Evolutionary conservation across 2,113 vertebrate genomes (phyloP), one percentile per base, ranked within the genome.

Genomic region (Plestiodon gilberti): DNA sequence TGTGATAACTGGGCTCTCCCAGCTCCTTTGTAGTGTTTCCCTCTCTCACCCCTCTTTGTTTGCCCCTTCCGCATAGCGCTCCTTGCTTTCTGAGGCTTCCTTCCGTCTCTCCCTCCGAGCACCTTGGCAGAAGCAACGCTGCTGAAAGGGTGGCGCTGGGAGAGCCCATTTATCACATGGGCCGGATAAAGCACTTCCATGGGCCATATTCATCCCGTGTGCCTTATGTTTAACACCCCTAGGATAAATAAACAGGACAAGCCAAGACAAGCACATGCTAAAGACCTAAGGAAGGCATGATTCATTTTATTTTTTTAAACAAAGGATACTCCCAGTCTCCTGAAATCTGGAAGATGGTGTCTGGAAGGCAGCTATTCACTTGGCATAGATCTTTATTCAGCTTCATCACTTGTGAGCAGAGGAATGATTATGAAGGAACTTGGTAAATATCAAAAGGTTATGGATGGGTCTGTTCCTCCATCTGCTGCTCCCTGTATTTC

Each of bases 391-490:
- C 82, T 78, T 38, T 55, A 77, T 76, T 67, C 75, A 30, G 40
- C 4, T 17, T 33, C 65, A 18, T 62, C 33, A 59, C 48, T n/a
- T 73, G 65, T 59, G 40, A 80, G 69, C 25, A 59, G 69, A 35
- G 38, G 57, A 74, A 20, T 73, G 59, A 86, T 73, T 80, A 61
- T 43, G 69, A 71, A 86, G 55, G 40, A 74, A 40, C 14, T 75
- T 52, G 30, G 57, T 81, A 80, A 81, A 74, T 81, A 81, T 62
- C 59, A 81, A 81, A 74, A 61, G 40, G 69, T 73, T n/a, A 61
- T 62, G 48, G 85, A 74, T 9, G 3, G 30, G 69, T 22, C 20
- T 81, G 38, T 65, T 81, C 74, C 38, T 35, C 57, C 57, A 74
- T 38, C 78, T 33, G 57, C 70, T 11, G 23, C 59, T 81, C 40